These are phyloP conservation scores for Alces alces DNA, from an alignment of 2,113 vertebrate species.

Conservation along the genomic window DNA sequence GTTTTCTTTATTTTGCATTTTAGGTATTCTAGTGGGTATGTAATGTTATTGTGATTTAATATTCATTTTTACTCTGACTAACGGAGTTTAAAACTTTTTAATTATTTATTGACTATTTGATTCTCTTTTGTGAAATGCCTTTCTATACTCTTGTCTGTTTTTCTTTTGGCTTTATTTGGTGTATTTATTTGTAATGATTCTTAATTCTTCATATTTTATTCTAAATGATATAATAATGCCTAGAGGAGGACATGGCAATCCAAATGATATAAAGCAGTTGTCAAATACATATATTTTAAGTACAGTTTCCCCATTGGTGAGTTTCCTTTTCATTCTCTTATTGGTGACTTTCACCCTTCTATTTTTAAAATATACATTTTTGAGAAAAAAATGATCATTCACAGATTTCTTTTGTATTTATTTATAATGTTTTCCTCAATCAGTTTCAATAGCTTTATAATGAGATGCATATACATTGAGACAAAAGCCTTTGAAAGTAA, in stretches of 20 bases:
- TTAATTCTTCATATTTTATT: background rate
- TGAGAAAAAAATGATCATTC: background rate
- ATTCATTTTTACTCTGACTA: background rate
- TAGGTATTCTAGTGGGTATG: background rate
- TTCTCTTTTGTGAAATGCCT: background rate
- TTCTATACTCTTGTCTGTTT: background rate
- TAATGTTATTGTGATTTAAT: background rate
- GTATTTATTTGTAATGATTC: background rate
- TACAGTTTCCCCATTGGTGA: background rate
- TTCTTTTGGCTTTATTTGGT: background rate
- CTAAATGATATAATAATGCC: background rate
- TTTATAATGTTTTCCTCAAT: background rate
- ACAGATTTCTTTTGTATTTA: background rate
- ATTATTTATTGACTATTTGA: background rate
- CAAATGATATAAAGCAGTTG: background rate
- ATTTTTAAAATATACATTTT: background rate
- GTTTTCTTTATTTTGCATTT: background rate
- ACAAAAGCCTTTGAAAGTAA: background rate
- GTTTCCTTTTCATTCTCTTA: background rate
- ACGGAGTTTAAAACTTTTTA: background rate
- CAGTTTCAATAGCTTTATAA: background rate
- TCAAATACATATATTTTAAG: background rate
- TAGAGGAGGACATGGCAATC: background rate
- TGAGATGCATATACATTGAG: background rate
- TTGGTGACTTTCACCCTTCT: background rate